phyloP scores from a whole-genome alignment of 2,797 vertebrate species.

The Aldrovandia affinis region DNA sequence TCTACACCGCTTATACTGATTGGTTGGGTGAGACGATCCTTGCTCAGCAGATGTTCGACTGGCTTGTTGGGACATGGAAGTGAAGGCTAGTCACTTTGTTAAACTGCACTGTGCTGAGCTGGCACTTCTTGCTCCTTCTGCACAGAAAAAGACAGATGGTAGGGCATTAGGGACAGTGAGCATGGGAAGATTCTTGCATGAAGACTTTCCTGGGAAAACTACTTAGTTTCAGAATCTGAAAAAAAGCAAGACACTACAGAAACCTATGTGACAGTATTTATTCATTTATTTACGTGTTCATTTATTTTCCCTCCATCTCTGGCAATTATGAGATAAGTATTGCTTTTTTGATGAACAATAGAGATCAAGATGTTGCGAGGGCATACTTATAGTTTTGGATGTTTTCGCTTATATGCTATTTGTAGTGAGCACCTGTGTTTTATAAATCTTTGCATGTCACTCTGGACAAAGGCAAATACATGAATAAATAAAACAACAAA shows the following conservation, averaged over 20 bases:
- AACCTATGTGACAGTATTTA: background rate
- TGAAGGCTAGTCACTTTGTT: background rate
- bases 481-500: background rate
- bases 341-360: background rate
- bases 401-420: background rate
- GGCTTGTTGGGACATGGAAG: slow-evolving; percentile 2
- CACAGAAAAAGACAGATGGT: slow-evolving; percentile 1
- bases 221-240: background rate
- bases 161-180: background rate
- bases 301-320: too few relatives aligned
- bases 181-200: background rate
- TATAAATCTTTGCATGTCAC: background rate
- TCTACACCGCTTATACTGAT: background rate
- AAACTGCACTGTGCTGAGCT: background rate
- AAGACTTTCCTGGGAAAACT: background rate
- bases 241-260: background rate
- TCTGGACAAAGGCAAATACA: background rate
- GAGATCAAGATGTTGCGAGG: background rate
- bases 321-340: background rate
- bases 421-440: background rate
- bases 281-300: background rate
- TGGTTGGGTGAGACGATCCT: background rate
- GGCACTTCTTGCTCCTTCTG: background rate
- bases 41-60: slow-evolving; percentile 10
- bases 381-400: too few relatives aligned